Base-by-base conservation (phyloP, 2,888 invertebrate genomes). In the Zaprionus lineosus region DNA sequence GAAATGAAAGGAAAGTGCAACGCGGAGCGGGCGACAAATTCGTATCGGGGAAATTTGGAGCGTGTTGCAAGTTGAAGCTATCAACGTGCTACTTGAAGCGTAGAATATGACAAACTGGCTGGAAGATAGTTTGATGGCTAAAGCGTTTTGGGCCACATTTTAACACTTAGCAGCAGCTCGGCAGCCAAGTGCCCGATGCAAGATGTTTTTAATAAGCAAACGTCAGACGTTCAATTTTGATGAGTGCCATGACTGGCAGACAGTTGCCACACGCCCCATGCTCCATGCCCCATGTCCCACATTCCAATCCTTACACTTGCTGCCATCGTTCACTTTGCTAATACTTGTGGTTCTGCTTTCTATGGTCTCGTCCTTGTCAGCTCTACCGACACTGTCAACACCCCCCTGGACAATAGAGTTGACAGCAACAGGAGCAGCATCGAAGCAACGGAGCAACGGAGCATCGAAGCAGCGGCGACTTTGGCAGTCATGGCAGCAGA, bases 151-250 rank as follows among this genome's bases (percentile, higher is more conserved):
- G 41, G 36, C 37, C 66, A 64, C 59, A 69, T 63, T 63, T 68
- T 40, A 37, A 36, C 50, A 51, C 39, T 51, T 37, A 34, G 46
- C 12, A 33, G 37, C 21, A 18, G 14, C 34, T 43, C 6, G 6
- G 40, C 12, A 6, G 44, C 2, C 34, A 29, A 47, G 48, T 41
- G 61, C 46, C 47, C 39, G 64, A 43, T 21, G 34, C 34, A 36
- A 19, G 29, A 31, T 33, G 40, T 56, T 77, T 74, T 61, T 65
- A 77, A 78, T 78, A 77, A 84, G 74, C 82, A 74, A 33, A 28
- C 58, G 60, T 8, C 12, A 47, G 19, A n/a, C 74, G 47, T 62
- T 62, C 52, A 84, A 77, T 67, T 70, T 67, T 81, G 74, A 82
- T 78, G 84, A 74, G 67, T 76, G 77, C 67, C 40, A 56, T 51